Base-by-base conservation (phyloP, 2,888 invertebrate genomes). In the Myathropa florea region DNA sequence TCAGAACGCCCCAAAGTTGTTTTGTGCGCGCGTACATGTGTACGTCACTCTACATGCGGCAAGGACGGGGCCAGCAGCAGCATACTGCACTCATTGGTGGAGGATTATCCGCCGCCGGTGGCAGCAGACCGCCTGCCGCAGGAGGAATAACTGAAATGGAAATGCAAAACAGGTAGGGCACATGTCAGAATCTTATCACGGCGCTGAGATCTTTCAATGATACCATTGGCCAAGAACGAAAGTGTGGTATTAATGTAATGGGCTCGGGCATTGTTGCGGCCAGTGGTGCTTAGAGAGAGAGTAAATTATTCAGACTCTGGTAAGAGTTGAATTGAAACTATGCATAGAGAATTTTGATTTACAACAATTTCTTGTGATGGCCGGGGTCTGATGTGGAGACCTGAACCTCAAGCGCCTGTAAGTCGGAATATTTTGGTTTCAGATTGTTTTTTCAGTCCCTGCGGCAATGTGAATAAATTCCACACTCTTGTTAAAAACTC, bases 101-200 rank as follows among this genome's bases (percentile, higher is more conserved):
- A 84, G 79, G 83, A 84, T 84, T 80, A 84, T 79, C 83, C 83
- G 10, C 68, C 36, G 21, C 7, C 4, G 39, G 30, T 39, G 46
- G 73, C 59, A 76, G 14, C 36, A 65, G 28, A 53, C 39, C 53
- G 30, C 65, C 39, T n/a, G 55, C 23, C 24, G 57, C 57, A 57
- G 82, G 85, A 68, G 71, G 26, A 39, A 46, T 36, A 59, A 59
- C 39, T 82, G 39, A 70, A 77, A 78, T 77, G 59, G 28, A 77
- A 77, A 81, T 85, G 72, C 85, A 85, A 82, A 73, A 64, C 23
- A 82, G 77, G 73, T 81, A 77, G 68, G 82, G 72, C 82, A 82
- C 77, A 77, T 70, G 68, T 80, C 73, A 77, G 64, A 71, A 61
- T 64, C 60, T 84, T 82, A 85, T 85, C 82, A 26, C 12, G 26